phyloP scores from a whole-genome alignment of 2,888 invertebrate genomes.

The Crematogaster levior region DNA sequence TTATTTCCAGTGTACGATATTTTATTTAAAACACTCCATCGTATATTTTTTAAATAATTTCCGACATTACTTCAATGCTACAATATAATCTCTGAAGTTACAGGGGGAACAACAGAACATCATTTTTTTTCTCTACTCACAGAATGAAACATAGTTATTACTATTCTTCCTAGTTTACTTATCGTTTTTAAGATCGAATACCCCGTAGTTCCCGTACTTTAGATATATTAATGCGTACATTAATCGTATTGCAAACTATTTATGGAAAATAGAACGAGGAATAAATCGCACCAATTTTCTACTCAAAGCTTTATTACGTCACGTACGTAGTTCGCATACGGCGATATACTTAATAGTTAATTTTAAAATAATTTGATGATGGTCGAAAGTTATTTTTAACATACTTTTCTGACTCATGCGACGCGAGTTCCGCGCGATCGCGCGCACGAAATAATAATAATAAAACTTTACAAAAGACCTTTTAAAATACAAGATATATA shows the following conservation, averaged over 20 bases:
- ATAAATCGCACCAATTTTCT: slow-evolving; percentile 48
- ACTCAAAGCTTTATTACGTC: slow-evolving; percentile 49
- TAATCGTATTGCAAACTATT: slow-evolving; percentile 36
- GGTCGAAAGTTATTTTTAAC: slow-evolving; percentile 35
- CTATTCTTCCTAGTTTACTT: not conserved
- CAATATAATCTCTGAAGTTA: not conserved
- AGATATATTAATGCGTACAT: not conserved
- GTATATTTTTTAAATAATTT: slow-evolving; percentile 4
- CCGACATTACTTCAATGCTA: not conserved
- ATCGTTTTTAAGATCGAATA: not conserved
- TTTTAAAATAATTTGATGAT: slow-evolving; percentile 47
- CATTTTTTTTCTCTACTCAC: not conserved
- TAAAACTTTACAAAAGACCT: not conserved
- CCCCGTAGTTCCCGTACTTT: not conserved
- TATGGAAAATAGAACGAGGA: slow-evolving; percentile 50
- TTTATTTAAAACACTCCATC: not conserved
- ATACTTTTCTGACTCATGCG: slow-evolving; percentile 30
- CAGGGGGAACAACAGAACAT: not conserved
- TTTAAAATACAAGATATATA: not conserved
- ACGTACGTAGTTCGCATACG: slow-evolving; percentile 45
- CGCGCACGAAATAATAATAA: not conserved
- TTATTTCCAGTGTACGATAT: not conserved
- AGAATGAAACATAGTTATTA: not conserved
- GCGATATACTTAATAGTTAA: slow-evolving; percentile 37
- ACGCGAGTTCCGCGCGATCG: not conserved